Percentiles rank a stretch among this genome's conserved stretches.
phyloP scores from a whole-genome alignment of 2,888 invertebrate species.

The Tinea pellionella region DNA sequence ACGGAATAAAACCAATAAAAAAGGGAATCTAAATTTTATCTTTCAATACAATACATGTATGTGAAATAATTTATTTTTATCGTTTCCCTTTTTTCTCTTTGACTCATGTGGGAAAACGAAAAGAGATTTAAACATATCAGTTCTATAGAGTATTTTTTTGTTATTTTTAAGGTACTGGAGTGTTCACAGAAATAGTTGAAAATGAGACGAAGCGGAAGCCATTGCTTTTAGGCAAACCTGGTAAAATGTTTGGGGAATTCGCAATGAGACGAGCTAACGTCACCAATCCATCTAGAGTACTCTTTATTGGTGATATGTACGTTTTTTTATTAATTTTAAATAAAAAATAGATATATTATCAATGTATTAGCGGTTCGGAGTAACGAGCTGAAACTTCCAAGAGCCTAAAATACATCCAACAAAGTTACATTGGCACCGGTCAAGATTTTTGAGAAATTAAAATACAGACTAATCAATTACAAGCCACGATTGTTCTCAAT shows the following conservation, averaged over 20 bases:
- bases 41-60: background rate
- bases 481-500: too few relatives aligned
- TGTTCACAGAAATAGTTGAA: slow-evolving; percentile 47
- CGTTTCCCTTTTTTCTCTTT: background rate
- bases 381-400: too few relatives aligned
- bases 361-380: too few relatives aligned
- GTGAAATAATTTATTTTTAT: background rate
- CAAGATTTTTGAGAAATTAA: too few relatives aligned
- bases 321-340: slow-evolving; percentile 23
- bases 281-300: slow-evolving; percentile 71
- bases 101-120: background rate
- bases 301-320: slow-evolving; percentile 89
- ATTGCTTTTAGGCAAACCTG: slow-evolving; percentile 60
- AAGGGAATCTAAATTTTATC: background rate
- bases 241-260: slow-evolving; percentile 45
- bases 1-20: background rate
- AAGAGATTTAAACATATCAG: background rate
- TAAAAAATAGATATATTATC: too few relatives aligned
- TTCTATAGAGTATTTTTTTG: background rate
- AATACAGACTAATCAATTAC: too few relatives aligned
- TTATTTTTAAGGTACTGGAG: slow-evolving; percentile 39
- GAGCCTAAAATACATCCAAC: too few relatives aligned
- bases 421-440: too few relatives aligned
- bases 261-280: slow-evolving; percentile 70
- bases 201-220: slow-evolving; percentile 46